Conservation (phyloP, 2,113 vertebrate species). For the Paradoxurus hermaphroditus region DNA sequence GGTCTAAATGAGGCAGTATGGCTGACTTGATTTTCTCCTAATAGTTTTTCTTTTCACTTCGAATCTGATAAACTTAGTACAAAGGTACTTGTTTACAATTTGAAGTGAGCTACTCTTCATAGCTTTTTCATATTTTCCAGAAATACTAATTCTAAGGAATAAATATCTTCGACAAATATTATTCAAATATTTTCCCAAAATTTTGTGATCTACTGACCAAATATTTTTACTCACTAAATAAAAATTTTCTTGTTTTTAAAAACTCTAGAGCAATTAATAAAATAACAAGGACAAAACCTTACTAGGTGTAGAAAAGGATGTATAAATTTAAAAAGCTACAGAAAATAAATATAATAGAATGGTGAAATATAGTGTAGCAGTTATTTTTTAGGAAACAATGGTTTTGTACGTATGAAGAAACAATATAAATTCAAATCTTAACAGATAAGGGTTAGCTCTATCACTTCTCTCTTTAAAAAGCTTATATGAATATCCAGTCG, state of each 20-base stretch:
- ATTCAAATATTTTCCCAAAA: not conserved
- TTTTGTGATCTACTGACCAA: not conserved
- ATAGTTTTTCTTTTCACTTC: not conserved
- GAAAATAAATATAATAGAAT: not conserved
- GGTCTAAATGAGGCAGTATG: not conserved
- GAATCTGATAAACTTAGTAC: not conserved
- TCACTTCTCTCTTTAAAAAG: conserved; percentile 81
- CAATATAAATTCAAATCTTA: conserved; percentile 86
- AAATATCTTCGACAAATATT: not conserved
- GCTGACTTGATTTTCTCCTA: not conserved
- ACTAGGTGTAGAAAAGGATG: not conserved
- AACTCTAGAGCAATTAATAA: not conserved
- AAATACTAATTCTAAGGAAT: not conserved
- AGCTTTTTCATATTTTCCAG: not conserved
- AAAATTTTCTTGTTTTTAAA: not conserved
- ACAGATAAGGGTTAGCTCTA: conserved; percentile 82
- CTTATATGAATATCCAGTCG: conserved; percentile 78
- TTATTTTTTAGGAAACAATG: conserved; percentile 69
- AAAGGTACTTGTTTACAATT: not conserved
- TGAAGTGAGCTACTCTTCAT: not conserved
- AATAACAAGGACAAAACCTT: not conserved
- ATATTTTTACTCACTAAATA: not conserved
- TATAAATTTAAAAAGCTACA: not conserved
- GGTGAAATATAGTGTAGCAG: not conserved
- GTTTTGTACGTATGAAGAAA: conserved; percentile 85